Conservation (phyloP, 2,113 vertebrate species). For the Petromus typicus region DNA sequence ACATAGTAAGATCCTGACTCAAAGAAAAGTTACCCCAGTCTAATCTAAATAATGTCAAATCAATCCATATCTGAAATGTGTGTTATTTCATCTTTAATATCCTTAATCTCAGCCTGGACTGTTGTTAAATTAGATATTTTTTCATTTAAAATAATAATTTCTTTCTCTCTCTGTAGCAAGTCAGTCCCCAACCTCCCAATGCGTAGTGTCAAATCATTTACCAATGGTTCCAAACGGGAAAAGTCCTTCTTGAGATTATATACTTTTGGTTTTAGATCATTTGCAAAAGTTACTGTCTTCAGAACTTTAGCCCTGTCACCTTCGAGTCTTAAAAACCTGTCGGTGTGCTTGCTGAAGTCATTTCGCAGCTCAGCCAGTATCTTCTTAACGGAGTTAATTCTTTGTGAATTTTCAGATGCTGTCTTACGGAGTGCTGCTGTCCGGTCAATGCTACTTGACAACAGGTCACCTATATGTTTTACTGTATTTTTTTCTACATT, state of each 20-base stretch:
- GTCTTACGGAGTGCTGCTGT: conserved; percentile 88
- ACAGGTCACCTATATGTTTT: conserved; percentile 91
- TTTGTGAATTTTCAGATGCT: conserved; percentile 89
- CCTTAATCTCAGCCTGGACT: conserved; percentile 85
- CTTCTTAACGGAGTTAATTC: conserved; percentile 85
- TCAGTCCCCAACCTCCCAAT: conserved; percentile 93
- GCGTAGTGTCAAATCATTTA: conserved; percentile 92
- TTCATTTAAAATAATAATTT: conserved; percentile 90
- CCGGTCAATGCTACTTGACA: conserved; percentile 93
- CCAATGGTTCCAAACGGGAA: conserved; percentile 88
- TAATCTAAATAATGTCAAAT: conserved; percentile 45
- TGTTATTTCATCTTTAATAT: conserved; percentile 85
- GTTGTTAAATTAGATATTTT: conserved; percentile 89
- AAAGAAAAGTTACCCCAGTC: neutral
- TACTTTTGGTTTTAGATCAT: conserved; percentile 95
- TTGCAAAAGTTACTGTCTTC: conserved; percentile 92
- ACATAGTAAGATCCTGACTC: neutral
- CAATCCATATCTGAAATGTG: conserved; percentile 85
- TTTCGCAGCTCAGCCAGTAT: conserved; percentile 88
- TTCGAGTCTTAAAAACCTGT: conserved; percentile 91
- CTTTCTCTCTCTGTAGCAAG: conserved; percentile 87
- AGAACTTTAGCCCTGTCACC: conserved; percentile 92
- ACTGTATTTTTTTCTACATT: conserved; percentile 90
- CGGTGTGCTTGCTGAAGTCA: conserved; percentile 84
- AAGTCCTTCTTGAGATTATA: conserved; percentile 92